These are phyloP conservation scores for Macropis europaea DNA, from an alignment of 2,888 invertebrate species.

Conservation along the genomic window DNA sequence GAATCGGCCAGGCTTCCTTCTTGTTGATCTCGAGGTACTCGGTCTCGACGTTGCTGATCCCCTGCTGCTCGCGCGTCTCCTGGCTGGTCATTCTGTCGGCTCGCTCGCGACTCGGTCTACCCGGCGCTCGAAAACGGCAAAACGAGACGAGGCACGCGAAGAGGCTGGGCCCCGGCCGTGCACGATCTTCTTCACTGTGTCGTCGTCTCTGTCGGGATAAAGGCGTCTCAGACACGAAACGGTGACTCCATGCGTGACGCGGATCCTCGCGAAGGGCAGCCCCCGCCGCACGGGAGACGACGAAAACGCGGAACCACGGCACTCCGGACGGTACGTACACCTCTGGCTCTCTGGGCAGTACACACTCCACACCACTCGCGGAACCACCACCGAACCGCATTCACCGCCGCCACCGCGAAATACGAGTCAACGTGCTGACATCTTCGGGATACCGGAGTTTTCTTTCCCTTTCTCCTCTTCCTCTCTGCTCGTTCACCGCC, in stretches of 20 bases:
- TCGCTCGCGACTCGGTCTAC: slow-evolving; percentile 34
- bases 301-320: slow-evolving; percentile 39
- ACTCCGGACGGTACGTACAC: slow-evolving; percentile 7
- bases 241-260: slow-evolving; percentile 59
- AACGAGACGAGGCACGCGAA: slow-evolving; percentile 56
- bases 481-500: slow-evolving; percentile 4
- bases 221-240: slow-evolving; percentile 50
- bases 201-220: slow-evolving; percentile 45
- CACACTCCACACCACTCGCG: slow-evolving; percentile 38
- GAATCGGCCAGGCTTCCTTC: slow-evolving; percentile 86
- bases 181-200: slow-evolving; percentile 46
- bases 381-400: slow-evolving; percentile 42
- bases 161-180: slow-evolving; percentile 59
- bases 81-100: slow-evolving; percentile 67
- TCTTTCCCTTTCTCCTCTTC: slow-evolving; percentile 14
- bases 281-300: slow-evolving; percentile 44
- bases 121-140: slow-evolving; percentile 45
- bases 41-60: slow-evolving; percentile 83
- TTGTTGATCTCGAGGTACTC: slow-evolving; percentile 87
- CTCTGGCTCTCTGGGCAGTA: slow-evolving; percentile 16
- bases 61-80: slow-evolving; percentile 62
- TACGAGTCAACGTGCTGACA: slow-evolving; percentile 56
- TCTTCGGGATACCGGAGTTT: slow-evolving; percentile 43
- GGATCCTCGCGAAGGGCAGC: slow-evolving; percentile 47
- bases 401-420: slow-evolving; percentile 50